Evolutionary conservation across 2,888 invertebrate genomes (phyloP).

Genomic region (Physocephala rufipes): DNA sequence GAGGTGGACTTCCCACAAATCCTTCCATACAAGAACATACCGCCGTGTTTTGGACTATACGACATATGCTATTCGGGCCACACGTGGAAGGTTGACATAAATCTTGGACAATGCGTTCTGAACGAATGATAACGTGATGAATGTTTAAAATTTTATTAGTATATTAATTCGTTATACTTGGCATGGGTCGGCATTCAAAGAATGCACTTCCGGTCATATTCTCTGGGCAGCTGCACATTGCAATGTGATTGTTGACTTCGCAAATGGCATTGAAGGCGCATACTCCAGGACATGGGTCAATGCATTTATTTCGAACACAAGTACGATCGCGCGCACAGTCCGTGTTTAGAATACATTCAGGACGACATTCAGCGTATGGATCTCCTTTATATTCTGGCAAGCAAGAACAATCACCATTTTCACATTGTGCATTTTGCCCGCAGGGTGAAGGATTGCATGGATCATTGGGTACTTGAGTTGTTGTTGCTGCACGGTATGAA

Average conservation of each 20-base stretch:
- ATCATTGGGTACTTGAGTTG: constrained; percentile 54
- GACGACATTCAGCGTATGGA: constrained; percentile 78
- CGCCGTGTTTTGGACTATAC: constrained; percentile 72
- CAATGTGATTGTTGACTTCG: constrained; percentile 80
- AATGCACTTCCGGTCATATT: constrained; percentile 85
- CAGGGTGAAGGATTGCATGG: constrained; percentile 83
- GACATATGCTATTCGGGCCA: constrained; percentile 76
- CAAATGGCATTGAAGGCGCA: constrained; percentile 83
- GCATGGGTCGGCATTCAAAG: constrained; percentile 69
- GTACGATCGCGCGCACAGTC: constrained; percentile 76
- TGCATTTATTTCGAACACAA: constrained; percentile 78
- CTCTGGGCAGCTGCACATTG: constrained; percentile 78
- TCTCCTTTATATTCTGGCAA: constrained; percentile 78
- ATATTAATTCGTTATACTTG: constrained; percentile 45
- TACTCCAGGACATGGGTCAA: constrained; percentile 77
- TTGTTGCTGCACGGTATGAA: constrained; percentile 49
- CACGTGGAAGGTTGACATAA: constrained; percentile 79
- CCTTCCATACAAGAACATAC: constrained; percentile 73
- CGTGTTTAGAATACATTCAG: constrained; percentile 79
- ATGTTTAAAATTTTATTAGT: not conserved
- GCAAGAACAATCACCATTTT: constrained; percentile 76
- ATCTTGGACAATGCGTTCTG: constrained; percentile 67
- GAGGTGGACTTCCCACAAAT: constrained; percentile 76
- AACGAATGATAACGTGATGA: constrained; percentile 42
- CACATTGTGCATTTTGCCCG: constrained; percentile 77